Conservation (phyloP, 2,113 vertebrate species). For the Mirza zaza region DNA sequence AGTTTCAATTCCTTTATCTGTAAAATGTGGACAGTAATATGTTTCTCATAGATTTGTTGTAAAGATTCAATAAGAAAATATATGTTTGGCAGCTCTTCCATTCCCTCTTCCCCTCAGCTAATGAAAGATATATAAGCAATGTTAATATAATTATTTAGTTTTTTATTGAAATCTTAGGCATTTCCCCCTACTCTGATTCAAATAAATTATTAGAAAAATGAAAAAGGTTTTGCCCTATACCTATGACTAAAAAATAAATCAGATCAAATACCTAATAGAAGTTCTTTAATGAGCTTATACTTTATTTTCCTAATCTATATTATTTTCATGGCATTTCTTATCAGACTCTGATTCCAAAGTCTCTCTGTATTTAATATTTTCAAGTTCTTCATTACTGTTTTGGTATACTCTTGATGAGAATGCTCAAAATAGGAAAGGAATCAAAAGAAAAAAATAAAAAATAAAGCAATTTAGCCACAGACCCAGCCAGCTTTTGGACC, state of each 20-base stretch:
- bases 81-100: not conserved
- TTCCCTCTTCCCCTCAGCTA: fast-evolving
- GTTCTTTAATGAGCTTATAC: not conserved
- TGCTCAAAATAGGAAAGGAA: not conserved
- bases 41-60: not conserved
- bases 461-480: not conserved
- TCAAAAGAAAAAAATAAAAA: not conserved
- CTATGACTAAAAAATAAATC: not conserved
- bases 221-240: not conserved
- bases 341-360: not conserved
- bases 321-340: not conserved
- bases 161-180: not conserved
- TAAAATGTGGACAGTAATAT: not conserved
- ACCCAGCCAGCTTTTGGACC: not conserved
- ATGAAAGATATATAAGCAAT: not conserved
- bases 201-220: not conserved
- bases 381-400: not conserved
- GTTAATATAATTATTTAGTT: not conserved
- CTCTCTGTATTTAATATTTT: not conserved
- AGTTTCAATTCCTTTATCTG: not conserved
- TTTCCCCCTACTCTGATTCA: not conserved
- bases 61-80: not conserved
- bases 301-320: not conserved
- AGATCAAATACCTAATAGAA: not conserved
- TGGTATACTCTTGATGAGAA: not conserved